Base-by-base conservation (phyloP, 2,797 vertebrate species). In the Toxotes lorentzi region DNA sequence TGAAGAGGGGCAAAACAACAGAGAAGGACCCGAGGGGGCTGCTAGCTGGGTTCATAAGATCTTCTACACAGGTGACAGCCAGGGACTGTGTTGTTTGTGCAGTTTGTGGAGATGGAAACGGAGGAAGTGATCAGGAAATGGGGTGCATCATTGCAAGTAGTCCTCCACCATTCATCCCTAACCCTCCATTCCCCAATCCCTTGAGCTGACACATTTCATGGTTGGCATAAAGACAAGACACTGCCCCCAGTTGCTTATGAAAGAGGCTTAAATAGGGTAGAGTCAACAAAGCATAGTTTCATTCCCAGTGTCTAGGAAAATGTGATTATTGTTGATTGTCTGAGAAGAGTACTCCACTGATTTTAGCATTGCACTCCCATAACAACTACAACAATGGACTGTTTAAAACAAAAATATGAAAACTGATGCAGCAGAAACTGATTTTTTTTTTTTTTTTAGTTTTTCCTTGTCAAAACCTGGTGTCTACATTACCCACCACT, bases 161-260 rank as follows among this genome's bases (percentile, higher is more conserved):
- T 43, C 53, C 54, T 27, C 45, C 65, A 40, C 16, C 68, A 56
- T 58, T 71, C 47, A 58, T 48, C 43, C 48, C 24, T 7, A 48
- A 60, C 51, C 74, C 27, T 10, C n/a, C 34, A 21, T 43, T 56
- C 30, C 70, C 53, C 68, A 62, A 51, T 68, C 78, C 66, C 54
- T 65, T 59, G 68, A 86, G 78, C 83, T 84, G 79, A 85, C 79
- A 85, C 63, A 70, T 89, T 85, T 88, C 88, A 87, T 60, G 51
- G 78, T 66, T 73, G 72, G 83, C 27, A 61, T 86, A 60, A 81
- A 91, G 73, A 84, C 70, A 32, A 88, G 86, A 85, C 85, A 81
- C 74, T 82, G 77, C 85, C 77, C 76, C 82, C 79, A 69, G 65
- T 88, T 90, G 89, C 85, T 87, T 70, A 82, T 68, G 70, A 81